Evolutionary conservation across 2,797 vertebrate species (phyloP), one percentile per base, ranked within the genome.

Genomic region (Remorina albescens): DNA sequence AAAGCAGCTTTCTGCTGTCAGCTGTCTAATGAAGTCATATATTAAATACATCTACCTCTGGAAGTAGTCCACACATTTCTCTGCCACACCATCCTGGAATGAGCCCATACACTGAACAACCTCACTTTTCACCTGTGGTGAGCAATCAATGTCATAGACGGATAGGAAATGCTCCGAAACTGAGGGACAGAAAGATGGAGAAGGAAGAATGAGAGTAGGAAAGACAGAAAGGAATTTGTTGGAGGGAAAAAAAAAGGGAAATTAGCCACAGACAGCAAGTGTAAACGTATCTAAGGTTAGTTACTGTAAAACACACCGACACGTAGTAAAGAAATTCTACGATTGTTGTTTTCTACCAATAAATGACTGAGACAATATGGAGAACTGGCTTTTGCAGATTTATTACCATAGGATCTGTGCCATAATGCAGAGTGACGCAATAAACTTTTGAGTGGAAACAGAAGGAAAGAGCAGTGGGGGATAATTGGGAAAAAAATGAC

Each of bases 31-130:
- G 23, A 21, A 69, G 19, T 63, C 8, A 32, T n/a, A 41, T 23
- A 25, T 50, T 42, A 2, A 16, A 37, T 4, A 2, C 15, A 3
- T 91, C 64, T 96, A 98, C 93, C 98, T 95, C 90, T 95, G 96
- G 89, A 99, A 99, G 74, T 99, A 99, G 69, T 98, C 96, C 2
- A 92, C 95, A 88, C 96, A 99, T 71, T 97, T 98, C 88, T 97
- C 97, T 21, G 98, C 96, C 47, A 99, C 98, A 2, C 95, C 96
- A 59, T 99, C 96, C 84, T 99, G 98, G 89, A 99, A 97, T 32
- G 95, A 97, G 21, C 97, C 97, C 98, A 99, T 99, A 82, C 97
- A 98, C 65, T 97, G 95, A 18, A 98, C 96, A 6, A 99, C 95
- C 78, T 97, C 95, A 13, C 57, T 89, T 90, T 97, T 99, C 26